These are phyloP conservation scores for Diadophis punctatus DNA, from an alignment of 2,113 vertebrate species.

Conservation along the genomic window DNA sequence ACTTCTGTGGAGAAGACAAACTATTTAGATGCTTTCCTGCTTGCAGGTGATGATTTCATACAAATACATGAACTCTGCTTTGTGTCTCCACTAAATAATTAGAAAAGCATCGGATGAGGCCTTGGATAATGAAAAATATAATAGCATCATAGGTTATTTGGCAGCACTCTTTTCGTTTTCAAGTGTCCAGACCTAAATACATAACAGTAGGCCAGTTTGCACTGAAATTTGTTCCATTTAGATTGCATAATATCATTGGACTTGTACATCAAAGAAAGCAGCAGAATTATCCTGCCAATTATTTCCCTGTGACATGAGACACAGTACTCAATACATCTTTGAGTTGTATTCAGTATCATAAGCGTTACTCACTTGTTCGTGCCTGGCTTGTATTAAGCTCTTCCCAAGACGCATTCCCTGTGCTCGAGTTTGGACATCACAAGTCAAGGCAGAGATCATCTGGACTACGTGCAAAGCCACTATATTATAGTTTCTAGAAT, in stretches of 20 bases:
- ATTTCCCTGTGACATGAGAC: background rate
- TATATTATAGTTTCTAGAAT: background rate
- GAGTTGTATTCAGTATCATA: background rate
- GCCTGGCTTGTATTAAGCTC: background rate
- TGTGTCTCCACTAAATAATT: background rate
- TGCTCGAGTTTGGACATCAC: background rate
- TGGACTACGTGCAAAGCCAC: background rate
- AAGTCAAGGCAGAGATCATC: background rate
- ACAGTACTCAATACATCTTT: background rate
- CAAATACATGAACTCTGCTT: background rate
- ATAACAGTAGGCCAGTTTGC: background rate
- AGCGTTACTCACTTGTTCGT: background rate
- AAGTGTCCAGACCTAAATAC: background rate
- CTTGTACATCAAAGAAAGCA: background rate
- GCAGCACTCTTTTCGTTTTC: background rate
- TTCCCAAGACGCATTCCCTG: background rate
- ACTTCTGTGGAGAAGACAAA: background rate
- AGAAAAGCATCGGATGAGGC: background rate
- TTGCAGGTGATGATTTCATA: background rate
- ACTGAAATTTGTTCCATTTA: conserved; percentile 10
- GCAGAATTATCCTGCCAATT: background rate
- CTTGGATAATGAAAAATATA: background rate
- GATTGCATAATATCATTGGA: background rate
- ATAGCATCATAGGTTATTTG: background rate
- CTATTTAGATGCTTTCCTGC: background rate